Evolutionary conservation across 2,888 invertebrate species (phyloP).

Genomic region (Tetropium fuscum): DNA sequence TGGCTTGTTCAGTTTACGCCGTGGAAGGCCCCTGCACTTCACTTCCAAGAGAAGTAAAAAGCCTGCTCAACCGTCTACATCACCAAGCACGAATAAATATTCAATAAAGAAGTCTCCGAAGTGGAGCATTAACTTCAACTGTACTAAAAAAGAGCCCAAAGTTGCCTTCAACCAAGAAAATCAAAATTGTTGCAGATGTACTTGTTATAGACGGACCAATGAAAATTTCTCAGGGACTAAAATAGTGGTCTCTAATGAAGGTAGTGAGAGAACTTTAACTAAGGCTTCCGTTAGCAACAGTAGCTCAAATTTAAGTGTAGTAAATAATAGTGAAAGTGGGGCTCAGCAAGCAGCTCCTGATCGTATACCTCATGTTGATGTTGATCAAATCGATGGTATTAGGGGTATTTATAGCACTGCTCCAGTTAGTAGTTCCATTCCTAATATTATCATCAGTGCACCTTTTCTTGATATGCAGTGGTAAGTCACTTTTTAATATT

Average conservation of each 20-base stretch:
- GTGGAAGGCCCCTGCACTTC: slow-evolving; percentile 58
- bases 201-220: slow-evolving; percentile 58
- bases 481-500: slow-evolving; percentile 53
- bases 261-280: slow-evolving; percentile 4
- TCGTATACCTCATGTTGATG: slow-evolving; percentile 39
- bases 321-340: slow-evolving; percentile 16
- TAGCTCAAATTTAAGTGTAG: slow-evolving; percentile 24
- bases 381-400: slow-evolving; percentile 47
- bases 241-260: slow-evolving; percentile 17
- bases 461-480: slow-evolving; percentile 58
- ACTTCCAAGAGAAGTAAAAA: slow-evolving; percentile 47
- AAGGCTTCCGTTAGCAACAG: slow-evolving; percentile 18
- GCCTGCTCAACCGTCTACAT: slow-evolving; percentile 20
- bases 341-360: slow-evolving; percentile 21
- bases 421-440: slow-evolving; percentile 48
- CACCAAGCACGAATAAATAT: slow-evolving; percentile 33
- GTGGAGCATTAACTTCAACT: slow-evolving; percentile 63
- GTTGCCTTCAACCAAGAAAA: slow-evolving; percentile 48
- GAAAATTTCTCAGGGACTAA: slow-evolving; percentile 50
- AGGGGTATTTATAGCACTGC: slow-evolving; percentile 52
- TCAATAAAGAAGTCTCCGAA: slow-evolving; percentile 59
- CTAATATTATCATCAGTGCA: slow-evolving; percentile 54
- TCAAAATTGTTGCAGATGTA: slow-evolving; percentile 61
- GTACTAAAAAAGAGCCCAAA: slow-evolving; percentile 59
- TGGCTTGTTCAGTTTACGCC: slow-evolving; percentile 59